Conservation (phyloP, 1,140 invertebrate genomes). For the Drosophila seguyi region DNA sequence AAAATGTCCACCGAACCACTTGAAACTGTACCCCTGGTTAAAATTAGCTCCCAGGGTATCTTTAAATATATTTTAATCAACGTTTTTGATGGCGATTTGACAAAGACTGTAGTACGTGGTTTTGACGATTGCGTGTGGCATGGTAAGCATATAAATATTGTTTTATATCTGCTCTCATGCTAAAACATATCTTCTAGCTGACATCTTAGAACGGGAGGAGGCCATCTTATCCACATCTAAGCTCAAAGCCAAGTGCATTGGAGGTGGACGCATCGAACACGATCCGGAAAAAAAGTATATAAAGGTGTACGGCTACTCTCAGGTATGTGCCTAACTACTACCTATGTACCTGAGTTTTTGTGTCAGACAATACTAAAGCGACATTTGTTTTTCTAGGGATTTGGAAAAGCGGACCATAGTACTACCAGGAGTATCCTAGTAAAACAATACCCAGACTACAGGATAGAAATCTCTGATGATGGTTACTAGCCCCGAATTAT, state of each 20-base stretch:
- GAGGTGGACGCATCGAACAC: slow-evolving; percentile 92
- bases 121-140: slow-evolving; percentile 89
- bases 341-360: background rate
- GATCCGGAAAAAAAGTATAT: slow-evolving; percentile 88
- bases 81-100: slow-evolving; percentile 85
- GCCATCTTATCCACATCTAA: slow-evolving; percentile 73
- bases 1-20: slow-evolving; percentile 76
- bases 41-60: slow-evolving; percentile 92
- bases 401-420: slow-evolving; percentile 81
- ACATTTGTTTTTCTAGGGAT: slow-evolving; percentile 59
- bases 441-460: slow-evolving; percentile 73
- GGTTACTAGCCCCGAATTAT: slow-evolving; percentile 58
- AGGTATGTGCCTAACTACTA: slow-evolving; percentile 86
- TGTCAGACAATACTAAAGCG: background rate
- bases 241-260: slow-evolving; percentile 89
- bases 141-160: slow-evolving; percentile 86
- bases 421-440: slow-evolving; percentile 66
- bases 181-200: slow-evolving; percentile 84
- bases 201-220: slow-evolving; percentile 88
- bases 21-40: slow-evolving; percentile 88
- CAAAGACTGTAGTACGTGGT: slow-evolving; percentile 91
- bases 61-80: slow-evolving; percentile 96
- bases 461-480: slow-evolving; percentile 82
- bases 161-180: background rate
- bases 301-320: slow-evolving; percentile 92